Evolutionary conservation across 2,797 vertebrate genomes (phyloP).

Genomic region (Avahi laniger): DNA sequence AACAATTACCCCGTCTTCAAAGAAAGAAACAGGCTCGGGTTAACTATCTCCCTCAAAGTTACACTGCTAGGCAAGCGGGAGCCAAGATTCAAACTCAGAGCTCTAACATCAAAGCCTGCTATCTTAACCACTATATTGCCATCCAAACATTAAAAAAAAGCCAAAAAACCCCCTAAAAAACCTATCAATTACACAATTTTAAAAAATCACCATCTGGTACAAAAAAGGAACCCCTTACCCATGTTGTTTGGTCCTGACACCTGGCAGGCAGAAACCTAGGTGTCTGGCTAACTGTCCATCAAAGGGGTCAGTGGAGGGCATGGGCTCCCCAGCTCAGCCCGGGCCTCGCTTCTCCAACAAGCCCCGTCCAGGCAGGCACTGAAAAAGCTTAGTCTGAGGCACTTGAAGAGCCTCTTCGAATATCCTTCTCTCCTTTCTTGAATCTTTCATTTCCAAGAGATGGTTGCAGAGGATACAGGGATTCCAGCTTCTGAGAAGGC

Average conservation of each 20-base stretch:
- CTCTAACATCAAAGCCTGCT: no score
- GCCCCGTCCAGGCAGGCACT: no score
- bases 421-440: no score
- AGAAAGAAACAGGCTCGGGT: background rate
- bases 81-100: background rate
- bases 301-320: background rate
- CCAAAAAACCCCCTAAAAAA: no score
- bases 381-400: background rate
- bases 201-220: background rate
- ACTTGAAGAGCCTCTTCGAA: background rate
- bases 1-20: accelerated
- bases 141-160: background rate
- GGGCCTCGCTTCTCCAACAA: accelerated
- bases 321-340: accelerated
- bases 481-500: background rate
- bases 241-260: accelerated
- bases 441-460: background rate
- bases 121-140: accelerated
- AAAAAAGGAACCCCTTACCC: background rate
- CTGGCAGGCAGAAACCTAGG: background rate
- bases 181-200: background rate
- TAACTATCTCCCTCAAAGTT: no score
- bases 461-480: accelerated
- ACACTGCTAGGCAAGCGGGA: background rate
- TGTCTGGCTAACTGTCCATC: accelerated